Evolutionary conservation across 1,140 invertebrate genomes (phyloP).

Genomic region (Bicyclus anynana): DNA sequence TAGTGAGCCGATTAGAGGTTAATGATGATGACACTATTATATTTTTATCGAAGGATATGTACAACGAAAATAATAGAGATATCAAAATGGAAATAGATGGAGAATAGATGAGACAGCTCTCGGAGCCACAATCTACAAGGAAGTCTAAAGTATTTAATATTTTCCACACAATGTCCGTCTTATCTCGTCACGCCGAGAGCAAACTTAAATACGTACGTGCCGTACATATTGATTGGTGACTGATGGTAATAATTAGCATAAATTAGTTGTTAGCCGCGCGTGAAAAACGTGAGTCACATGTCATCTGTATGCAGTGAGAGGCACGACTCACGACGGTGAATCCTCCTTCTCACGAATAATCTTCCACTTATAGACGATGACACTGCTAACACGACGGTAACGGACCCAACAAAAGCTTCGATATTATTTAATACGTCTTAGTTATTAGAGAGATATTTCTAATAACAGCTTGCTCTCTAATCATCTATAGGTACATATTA

Average conservation of each 20-base stretch:
- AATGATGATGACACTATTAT: too few species aligned
- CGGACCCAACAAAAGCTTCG: constrained; percentile 16
- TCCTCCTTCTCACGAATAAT: constrained; percentile 41
- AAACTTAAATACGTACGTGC: constrained; percentile 56
- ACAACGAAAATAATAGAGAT: too few species aligned
- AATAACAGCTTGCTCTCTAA: background rate
- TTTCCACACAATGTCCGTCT: constrained; percentile 33
- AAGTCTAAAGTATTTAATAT: constrained; percentile 28
- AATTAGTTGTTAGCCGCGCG: constrained; percentile 65
- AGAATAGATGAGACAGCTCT: too few species aligned
- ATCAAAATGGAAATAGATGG: background rate
- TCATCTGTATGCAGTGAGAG: constrained; percentile 53
- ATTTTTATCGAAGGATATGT: too few species aligned
- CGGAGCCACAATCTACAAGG: constrained; percentile 27
- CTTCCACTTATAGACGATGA: constrained; percentile 44
- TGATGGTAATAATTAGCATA: constrained; percentile 58
- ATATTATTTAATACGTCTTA: constrained; percentile 16
- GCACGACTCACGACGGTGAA: constrained; percentile 33
- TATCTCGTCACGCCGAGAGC: constrained; percentile 27
- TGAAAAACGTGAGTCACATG: constrained; percentile 67
- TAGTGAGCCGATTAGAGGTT: too few species aligned
- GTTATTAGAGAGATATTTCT: constrained; percentile 7
- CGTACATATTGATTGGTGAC: constrained; percentile 51
- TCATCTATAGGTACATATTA: too few species aligned
- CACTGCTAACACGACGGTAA: constrained; percentile 26